Evolutionary conservation across 1,140 invertebrate species (phyloP), one percentile per base, ranked within the genome.

Genomic region (Diabrotica virgifera): DNA sequence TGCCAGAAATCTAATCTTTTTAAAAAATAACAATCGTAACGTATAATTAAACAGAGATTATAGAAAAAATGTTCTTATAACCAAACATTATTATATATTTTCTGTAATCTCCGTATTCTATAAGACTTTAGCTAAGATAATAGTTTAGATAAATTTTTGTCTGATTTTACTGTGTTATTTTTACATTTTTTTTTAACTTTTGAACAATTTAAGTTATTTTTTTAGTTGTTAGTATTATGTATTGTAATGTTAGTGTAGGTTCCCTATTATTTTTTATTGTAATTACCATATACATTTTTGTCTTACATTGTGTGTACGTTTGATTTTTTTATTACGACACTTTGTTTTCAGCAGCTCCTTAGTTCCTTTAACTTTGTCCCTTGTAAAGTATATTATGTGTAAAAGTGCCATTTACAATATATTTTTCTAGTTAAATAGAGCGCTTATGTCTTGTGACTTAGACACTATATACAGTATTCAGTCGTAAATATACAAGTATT

Each of bases 381-480:
- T 52, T 75, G 72, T 75, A 75, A 75, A 75, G 59, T 73, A 72
- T 73, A 68, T 67, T 76, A 73, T 74, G 70, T 75, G 75, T 78
- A 78, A 72, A 77, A 78, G 76, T 78, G 76, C 76, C 76, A 78
- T 78, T 71, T 72, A 77, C 71, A 75, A 74, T 76, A 76, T 78
- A 78, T 78, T 78, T 78, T 78, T 78, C 74, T 78, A 78, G 76
- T 74, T 72, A 73, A 63, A 76, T 77, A 77, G 76, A 76, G 70
- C 71, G 76, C 76, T 78, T 78, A 76, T 74, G 75, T 77, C 76
- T 76, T 74, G 76, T 78, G 76, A 78, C 74, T 77, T 78, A 78
- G 76, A 76, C 72, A 76, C 75, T 78, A 75, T 78, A 78, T 78
- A 78, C 76, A 78, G 76, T 78, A 78, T 77, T 78, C 76, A 68